A percentile compares a stretch with the other conserved stretches of the same genome.
Evolutionary conservation across 1,140 invertebrate species (phyloP).

Genomic region (Anagrus nilaparvatae): DNA sequence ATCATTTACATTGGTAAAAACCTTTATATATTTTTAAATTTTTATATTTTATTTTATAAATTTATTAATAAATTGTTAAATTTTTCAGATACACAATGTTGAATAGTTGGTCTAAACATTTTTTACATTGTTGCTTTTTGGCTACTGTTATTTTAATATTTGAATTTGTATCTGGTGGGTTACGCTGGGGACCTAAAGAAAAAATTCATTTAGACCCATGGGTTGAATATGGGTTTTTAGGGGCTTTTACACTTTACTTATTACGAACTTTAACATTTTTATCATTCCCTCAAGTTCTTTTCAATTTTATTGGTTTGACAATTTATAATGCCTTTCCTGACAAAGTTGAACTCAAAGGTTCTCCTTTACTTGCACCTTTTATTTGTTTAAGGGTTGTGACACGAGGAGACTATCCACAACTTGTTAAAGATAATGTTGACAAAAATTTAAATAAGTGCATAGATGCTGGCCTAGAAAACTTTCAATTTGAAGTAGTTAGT

Average conservation of each 20-base stretch:
- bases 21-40: too few species aligned
- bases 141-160: slow-evolving; percentile 65
- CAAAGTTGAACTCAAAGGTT: slow-evolving; percentile 81
- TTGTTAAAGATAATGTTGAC: slow-evolving; percentile 81
- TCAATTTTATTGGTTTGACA: slow-evolving; percentile 83
- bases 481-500: slow-evolving; percentile 94
- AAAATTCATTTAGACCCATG: slow-evolving; percentile 64
- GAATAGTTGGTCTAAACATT: slow-evolving; percentile 58
- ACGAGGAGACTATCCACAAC: slow-evolving; percentile 84
- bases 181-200: slow-evolving; percentile 53
- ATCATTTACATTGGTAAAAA: too few species aligned
- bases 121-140: slow-evolving; percentile 69
- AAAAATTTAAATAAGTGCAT: slow-evolving; percentile 84
- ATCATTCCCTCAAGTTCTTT: slow-evolving; percentile 80
- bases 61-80: too few species aligned
- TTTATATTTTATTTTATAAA: too few species aligned
- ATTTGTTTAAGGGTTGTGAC: slow-evolving; percentile 94
- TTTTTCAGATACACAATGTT: slow-evolving; percentile 43
- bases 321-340: slow-evolving; percentile 93
- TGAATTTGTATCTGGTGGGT: slow-evolving; percentile 68
- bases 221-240: slow-evolving; percentile 64
- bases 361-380: slow-evolving; percentile 85
- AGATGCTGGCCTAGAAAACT: slow-evolving; percentile 88
- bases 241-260: slow-evolving; percentile 62
- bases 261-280: slow-evolving; percentile 75